A percentile compares a stretch with the other conserved stretches of the same genome.
These are phyloP conservation scores for Holothuria scabra DNA, from an alignment of 53 echinoderm and acorn worm genomes.

Conservation along the genomic window DNA sequence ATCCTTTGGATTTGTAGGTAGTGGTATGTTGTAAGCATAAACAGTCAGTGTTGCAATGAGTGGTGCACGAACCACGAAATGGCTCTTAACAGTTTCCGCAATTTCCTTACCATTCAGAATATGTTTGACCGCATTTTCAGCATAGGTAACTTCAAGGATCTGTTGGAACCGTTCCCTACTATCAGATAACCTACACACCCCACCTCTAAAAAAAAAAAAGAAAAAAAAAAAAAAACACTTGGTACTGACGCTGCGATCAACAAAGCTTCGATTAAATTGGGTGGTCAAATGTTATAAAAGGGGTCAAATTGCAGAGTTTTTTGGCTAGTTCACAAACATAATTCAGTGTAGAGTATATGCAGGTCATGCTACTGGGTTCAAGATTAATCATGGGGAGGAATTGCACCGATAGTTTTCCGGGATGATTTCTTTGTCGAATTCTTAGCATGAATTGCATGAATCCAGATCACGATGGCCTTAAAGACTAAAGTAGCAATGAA, in stretches of 20 bases:
- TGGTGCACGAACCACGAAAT: slow-evolving; percentile 49
- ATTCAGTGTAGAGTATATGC: slow-evolving; percentile 49
- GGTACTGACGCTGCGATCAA: slow-evolving; percentile 21
- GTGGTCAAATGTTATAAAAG: slow-evolving; percentile 65
- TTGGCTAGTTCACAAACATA: slow-evolving; percentile 36
- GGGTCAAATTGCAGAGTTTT: slow-evolving; percentile 9
- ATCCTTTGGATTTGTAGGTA: background rate
- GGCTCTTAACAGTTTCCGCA: slow-evolving; percentile 28
- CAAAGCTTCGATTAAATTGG: slow-evolving; percentile 58
- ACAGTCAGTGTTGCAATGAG: slow-evolving; percentile 25
- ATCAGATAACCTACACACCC: slow-evolving; percentile 55
- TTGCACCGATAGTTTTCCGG: too few species aligned
- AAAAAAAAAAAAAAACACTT: too few species aligned
- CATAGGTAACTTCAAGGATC: slow-evolving; percentile 30
- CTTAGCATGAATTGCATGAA: too few species aligned
- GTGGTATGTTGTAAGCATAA: slow-evolving; percentile 20
- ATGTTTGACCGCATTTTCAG: slow-evolving; percentile 18
- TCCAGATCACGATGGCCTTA: too few species aligned
- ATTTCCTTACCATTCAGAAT: slow-evolving; percentile 48
- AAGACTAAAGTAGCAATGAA: too few species aligned
- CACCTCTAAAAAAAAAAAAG: background rate
- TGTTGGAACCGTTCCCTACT: slow-evolving; percentile 29
- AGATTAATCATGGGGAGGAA: too few species aligned
- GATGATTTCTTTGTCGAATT: too few species aligned
- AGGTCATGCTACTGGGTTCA: too few species aligned